These are phyloP conservation scores for Polyergus mexicanus DNA, from an alignment of 1,140 invertebrate genomes.

Conservation along the genomic window DNA sequence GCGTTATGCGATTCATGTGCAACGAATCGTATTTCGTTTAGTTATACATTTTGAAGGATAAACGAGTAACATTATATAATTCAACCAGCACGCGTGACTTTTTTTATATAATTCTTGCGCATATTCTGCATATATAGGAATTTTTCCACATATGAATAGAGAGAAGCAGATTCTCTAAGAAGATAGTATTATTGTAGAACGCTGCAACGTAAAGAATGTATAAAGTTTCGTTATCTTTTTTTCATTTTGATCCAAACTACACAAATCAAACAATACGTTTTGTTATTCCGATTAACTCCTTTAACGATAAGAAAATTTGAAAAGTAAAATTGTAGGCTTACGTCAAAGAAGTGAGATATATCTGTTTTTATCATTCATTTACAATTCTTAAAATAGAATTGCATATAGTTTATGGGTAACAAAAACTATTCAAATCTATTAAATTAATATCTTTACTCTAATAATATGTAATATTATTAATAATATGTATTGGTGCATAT, in stretches of 20 bases:
- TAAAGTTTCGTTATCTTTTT: background rate
- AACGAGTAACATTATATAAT: conserved; percentile 15
- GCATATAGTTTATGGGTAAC: background rate
- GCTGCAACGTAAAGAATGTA: background rate
- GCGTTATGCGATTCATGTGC: background rate
- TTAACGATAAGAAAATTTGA: conserved; percentile 14
- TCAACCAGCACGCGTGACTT: conserved; percentile 18
- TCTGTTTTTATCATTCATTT: background rate
- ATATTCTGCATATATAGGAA: background rate
- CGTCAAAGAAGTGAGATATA: background rate
- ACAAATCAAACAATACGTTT: conserved; percentile 1
- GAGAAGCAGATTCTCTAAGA: background rate
- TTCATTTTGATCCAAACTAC: background rate
- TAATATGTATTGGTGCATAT: background rate
- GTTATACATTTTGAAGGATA: conserved; percentile 8
- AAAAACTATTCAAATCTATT: background rate
- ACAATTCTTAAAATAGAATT: background rate
- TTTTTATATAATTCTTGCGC: conserved; percentile 19
- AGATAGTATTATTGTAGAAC: background rate
- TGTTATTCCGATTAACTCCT: conserved; percentile 30
- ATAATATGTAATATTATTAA: background rate
- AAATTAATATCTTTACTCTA: background rate
- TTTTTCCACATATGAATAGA: conserved; percentile 27
- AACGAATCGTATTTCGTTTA: conserved; percentile 41
- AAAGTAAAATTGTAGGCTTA: conserved; percentile 21